Base-by-base conservation (phyloP, 2,888 invertebrate species). In the Nasonovia ribisnigri region DNA sequence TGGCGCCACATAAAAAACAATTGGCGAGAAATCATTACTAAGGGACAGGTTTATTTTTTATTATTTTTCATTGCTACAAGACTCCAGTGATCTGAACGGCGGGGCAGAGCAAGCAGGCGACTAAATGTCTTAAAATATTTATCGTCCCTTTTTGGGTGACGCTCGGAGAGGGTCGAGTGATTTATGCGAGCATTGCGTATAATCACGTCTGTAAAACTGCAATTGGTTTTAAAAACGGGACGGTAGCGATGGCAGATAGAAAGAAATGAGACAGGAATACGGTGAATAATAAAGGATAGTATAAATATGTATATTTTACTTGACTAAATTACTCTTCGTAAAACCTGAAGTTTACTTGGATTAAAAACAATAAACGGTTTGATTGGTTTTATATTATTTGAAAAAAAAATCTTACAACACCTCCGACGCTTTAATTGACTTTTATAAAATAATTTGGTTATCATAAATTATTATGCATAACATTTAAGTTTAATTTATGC, bases 111-210 rank as follows among this genome's bases (percentile, higher is more conserved):
- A n/a, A 91, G 54, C 90, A 6, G 60, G 90, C 43, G 84, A 84
- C 91, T 87, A 87, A 92, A 92, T 87, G 92, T 92, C 60, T 92
- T 92, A 86, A 92, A 87, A 92, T 92, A 92, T 92, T 92, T 92
- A 92, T 87, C 60, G 87, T 92, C 29, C 48, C 13, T 87, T 92
- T 42, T 77, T 77, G 77, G 92, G 60, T 42, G 84, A 57, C 60
- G 86, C 77, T 77, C 36, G 13, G 42, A 26, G 86, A 46, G 57
- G 86, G 46, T 48, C 87, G 36, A 60, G 86, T 92, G 92, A 92
- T 92, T 92, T 92, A 87, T 92, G 42, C 86, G 92, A 48, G 26
- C 60, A n/a, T 36, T 91, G 51, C 51, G 91, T 92, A 87, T 67
- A 92, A 92, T 92, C 92, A 60, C 60, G 43, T 60, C 92, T 87